A percentile compares a stretch with the other conserved stretches of the same genome.
These are phyloP conservation scores for Chloroceryle aenea DNA, from an alignment of 2,113 vertebrate genomes.

Conservation along the genomic window DNA sequence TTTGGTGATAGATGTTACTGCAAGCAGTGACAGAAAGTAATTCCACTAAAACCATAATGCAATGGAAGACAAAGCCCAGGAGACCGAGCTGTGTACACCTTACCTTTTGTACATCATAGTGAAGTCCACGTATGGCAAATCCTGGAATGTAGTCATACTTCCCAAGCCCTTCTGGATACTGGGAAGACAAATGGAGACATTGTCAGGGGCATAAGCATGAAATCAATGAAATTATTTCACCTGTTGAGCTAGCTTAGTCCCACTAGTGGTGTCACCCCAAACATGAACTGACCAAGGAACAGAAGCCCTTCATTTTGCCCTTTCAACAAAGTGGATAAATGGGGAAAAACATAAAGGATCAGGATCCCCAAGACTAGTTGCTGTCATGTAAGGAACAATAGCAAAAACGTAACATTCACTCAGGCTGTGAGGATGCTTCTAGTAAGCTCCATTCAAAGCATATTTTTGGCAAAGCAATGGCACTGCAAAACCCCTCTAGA, in stretches of 20 bases:
- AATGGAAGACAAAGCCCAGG: background rate
- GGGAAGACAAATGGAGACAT: background rate
- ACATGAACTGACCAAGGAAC: background rate
- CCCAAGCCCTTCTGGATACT: conserved; percentile 82
- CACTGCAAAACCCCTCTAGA: background rate
- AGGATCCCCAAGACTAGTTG: background rate
- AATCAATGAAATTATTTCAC: background rate
- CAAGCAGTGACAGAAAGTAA: background rate
- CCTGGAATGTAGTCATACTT: conserved; percentile 82
- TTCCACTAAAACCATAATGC: background rate
- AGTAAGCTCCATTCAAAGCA: background rate
- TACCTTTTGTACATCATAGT: conserved; percentile 85
- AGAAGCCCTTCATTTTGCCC: background rate
- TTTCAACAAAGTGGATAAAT: background rate
- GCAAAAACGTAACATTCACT: background rate
- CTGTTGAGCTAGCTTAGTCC: background rate
- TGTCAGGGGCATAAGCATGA: background rate
- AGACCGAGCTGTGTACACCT: background rate
- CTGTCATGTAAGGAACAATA: background rate
- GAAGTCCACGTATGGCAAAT: conserved; percentile 84
- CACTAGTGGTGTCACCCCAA: background rate
- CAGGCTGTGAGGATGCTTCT: background rate
- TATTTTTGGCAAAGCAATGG: background rate
- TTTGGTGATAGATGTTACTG: background rate
- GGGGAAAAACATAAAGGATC: background rate